Conservation (phyloP, 1,140 invertebrate genomes). For the Whitmania pigra region DNA sequence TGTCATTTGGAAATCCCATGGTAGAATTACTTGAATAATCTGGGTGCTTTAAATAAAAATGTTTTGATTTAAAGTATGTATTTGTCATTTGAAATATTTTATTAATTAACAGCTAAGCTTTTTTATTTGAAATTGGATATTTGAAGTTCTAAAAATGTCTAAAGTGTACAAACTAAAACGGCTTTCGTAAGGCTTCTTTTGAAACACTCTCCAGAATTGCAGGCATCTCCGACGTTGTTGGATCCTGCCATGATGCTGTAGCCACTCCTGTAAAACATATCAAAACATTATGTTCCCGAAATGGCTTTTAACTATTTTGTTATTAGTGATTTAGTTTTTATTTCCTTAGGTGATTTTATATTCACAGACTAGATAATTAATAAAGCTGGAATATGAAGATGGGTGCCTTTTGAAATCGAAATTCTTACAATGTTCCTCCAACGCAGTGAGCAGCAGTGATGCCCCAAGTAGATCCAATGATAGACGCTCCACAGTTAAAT, state of each 20-base stretch:
- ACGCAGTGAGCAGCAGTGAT: slow-evolving; percentile 70
- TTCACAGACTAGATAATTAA: no score
- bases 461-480: slow-evolving; percentile 59
- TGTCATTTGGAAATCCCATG: slow-evolving; percentile 22
- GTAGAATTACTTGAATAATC: background rate
- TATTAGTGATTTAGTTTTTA: background rate
- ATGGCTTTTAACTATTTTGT: background rate
- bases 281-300: no score
- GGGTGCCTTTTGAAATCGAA: no score
- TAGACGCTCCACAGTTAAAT: slow-evolving; percentile 68
- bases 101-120: no score
- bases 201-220: background rate
- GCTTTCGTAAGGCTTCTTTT: background rate
- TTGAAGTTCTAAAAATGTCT: background rate
- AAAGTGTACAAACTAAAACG: background rate
- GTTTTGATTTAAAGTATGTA: background rate
- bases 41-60: slow-evolving; percentile 3
- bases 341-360: no score
- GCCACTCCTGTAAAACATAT: no score
- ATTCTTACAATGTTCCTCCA: slow-evolving; percentile 13
- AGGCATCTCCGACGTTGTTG: background rate
- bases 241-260: slow-evolving; percentile 2
- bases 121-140: no score
- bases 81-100: no score
- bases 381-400: no score